A percentile compares a stretch with the other conserved stretches of the same genome.
These are phyloP conservation scores for Corythornis vintsioides DNA, from an alignment of 2,113 vertebrate species.

Conservation along the genomic window DNA sequence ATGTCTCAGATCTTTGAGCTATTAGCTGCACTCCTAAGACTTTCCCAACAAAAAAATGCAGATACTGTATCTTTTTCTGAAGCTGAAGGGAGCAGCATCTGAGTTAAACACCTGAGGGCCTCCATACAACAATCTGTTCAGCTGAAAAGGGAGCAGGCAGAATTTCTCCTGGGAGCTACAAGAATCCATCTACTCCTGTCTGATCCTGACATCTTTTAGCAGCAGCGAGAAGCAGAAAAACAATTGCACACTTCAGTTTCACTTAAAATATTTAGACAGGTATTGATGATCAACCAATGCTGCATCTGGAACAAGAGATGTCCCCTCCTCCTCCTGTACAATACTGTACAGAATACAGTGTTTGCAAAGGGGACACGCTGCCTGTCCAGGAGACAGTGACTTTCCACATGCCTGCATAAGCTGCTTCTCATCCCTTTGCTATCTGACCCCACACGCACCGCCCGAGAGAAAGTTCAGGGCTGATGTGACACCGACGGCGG, in stretches of 20 bases:
- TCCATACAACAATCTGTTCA: not conserved
- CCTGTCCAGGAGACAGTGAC: not conserved
- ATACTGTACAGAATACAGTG: too few species aligned
- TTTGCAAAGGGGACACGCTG: not conserved
- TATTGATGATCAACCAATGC: not conserved
- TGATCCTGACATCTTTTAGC: not conserved
- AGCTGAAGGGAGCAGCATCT: not conserved
- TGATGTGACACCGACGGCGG: not conserved
- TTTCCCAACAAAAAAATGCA: not conserved
- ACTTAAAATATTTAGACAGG: not conserved
- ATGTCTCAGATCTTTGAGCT: not conserved
- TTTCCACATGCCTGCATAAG: not conserved
- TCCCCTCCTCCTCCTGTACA: not conserved
- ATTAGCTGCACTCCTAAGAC: not conserved
- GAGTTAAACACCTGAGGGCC: not conserved
- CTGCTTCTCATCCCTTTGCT: not conserved
- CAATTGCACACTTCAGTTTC: not conserved
- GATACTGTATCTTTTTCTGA: not conserved
- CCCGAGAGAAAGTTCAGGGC: not conserved
- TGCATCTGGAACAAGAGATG: not conserved
- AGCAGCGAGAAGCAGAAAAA: not conserved
- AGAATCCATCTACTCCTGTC: not conserved
- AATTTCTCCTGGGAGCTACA: not conserved
- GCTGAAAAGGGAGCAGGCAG: not conserved
- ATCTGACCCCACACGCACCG: rapidly evolving